Evolutionary conservation across 2,113 vertebrate genomes (phyloP).

Genomic region (Zootoca vivipara): DNA sequence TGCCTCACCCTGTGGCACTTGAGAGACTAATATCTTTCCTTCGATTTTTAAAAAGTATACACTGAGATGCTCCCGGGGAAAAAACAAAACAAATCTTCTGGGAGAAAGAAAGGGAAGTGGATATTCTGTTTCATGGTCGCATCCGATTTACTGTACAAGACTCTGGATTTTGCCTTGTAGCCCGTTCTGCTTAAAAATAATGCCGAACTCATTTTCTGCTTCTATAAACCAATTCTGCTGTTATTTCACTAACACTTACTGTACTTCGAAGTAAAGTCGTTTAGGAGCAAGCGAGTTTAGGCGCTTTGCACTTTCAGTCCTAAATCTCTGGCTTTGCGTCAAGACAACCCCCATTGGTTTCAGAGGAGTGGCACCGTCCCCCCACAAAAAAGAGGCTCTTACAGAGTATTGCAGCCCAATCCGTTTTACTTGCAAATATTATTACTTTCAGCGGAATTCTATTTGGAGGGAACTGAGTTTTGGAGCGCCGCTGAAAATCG

Average conservation of each 20-base stretch:
- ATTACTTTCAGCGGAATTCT: not conserved
- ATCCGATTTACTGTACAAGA: not conserved
- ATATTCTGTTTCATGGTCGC: too few relatives aligned
- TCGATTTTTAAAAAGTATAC: too few relatives aligned
- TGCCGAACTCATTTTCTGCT: not conserved
- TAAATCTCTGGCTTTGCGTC: not conserved
- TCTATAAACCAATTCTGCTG: not conserved
- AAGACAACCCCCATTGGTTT: not conserved
- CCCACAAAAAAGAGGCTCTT: not conserved
- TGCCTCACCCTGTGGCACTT: too few relatives aligned
- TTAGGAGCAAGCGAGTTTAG: not conserved
- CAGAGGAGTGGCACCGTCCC: not conserved
- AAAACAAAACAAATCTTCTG: too few relatives aligned
- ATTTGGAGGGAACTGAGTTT: not conserved
- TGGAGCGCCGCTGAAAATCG: not conserved
- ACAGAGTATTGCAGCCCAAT: not conserved
- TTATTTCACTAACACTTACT: not conserved
- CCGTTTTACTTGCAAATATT: not conserved
- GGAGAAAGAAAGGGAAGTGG: too few relatives aligned
- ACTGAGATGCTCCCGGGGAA: too few relatives aligned
- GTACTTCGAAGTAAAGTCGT: not conserved
- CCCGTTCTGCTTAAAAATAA: not conserved
- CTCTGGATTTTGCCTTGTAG: not conserved
- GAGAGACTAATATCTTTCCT: too few relatives aligned
- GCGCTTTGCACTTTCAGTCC: not conserved